Percentiles rank a stretch among this genome's conserved stretches.
These are phyloP conservation scores for Cyprichromis sp. DNA, from an alignment of 2,113 vertebrate species.

Conservation along the genomic window DNA sequence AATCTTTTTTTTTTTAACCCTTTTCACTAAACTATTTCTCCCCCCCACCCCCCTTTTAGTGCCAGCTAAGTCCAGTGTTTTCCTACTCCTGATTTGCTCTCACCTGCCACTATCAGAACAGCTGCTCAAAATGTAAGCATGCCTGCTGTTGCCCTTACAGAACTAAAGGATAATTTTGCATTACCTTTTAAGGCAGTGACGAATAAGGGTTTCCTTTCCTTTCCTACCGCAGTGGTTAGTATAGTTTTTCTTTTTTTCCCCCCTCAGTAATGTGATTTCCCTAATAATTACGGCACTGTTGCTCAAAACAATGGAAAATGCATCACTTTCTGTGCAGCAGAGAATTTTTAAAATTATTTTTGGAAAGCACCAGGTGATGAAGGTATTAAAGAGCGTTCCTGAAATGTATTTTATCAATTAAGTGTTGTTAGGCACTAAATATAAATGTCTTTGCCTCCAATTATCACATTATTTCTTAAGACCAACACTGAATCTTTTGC, in stretches of 20 bases:
- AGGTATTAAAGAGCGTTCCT: background rate
- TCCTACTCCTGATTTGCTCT: background rate
- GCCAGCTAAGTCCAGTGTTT: background rate
- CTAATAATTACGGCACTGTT: background rate
- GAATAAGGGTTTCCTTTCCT: background rate
- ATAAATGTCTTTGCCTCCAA: background rate
- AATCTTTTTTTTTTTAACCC: background rate
- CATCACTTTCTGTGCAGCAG: background rate
- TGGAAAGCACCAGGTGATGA: background rate
- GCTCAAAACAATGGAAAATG: background rate
- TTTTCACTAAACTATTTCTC: background rate
- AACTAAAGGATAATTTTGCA: background rate
- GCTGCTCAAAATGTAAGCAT: background rate
- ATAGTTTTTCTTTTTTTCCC: rapidly evolving
- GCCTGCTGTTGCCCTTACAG: background rate
- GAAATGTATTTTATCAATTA: background rate
- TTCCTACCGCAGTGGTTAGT: rapidly evolving
- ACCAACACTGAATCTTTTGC: background rate
- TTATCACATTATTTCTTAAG: background rate
- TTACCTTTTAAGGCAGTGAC: background rate
- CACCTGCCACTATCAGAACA: background rate
- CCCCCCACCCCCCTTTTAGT: background rate
- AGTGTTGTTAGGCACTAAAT: background rate
- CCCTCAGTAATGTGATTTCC: background rate
- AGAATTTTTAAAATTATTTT: rapidly evolving